Conservation (phyloP, 2,113 vertebrate genomes). For the Labeo catla region DNA sequence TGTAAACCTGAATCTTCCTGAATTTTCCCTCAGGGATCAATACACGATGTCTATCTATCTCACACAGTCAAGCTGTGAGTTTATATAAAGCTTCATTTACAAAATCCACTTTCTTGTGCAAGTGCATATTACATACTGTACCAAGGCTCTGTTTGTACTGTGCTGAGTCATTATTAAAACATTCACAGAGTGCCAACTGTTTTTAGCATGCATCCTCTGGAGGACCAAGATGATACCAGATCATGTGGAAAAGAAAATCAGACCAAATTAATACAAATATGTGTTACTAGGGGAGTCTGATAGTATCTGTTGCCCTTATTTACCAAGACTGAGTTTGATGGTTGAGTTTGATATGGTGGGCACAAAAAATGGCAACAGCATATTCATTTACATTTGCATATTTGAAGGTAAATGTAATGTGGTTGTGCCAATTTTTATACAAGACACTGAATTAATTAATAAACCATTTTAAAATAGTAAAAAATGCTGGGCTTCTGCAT, state of each 20-base stretch:
- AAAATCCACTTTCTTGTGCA: background rate
- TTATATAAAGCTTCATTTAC: constrained; percentile 30
- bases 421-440: background rate
- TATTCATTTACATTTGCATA: background rate
- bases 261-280: constrained; percentile 29
- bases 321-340: background rate
- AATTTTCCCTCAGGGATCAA: background rate
- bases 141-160: constrained; percentile 22
- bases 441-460: background rate
- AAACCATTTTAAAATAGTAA: background rate
- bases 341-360: background rate
- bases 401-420: background rate
- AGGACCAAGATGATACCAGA: constrained; percentile 27
- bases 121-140: constrained; percentile 33
- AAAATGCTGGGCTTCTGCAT: background rate
- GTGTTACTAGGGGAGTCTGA: constrained; percentile 30
- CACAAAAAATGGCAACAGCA: background rate
- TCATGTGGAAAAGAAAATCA: constrained; percentile 1
- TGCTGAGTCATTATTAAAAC: constrained; percentile 46
- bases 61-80: background rate
- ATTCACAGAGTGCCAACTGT: constrained; percentile 14
- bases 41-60: background rate
- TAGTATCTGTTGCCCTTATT: constrained; percentile 10
- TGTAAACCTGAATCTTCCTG: constrained; percentile 5
- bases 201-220: constrained; percentile 31